Conservation (phyloP, 2,888 invertebrate species). For the Neoscelio sp. region DNA sequence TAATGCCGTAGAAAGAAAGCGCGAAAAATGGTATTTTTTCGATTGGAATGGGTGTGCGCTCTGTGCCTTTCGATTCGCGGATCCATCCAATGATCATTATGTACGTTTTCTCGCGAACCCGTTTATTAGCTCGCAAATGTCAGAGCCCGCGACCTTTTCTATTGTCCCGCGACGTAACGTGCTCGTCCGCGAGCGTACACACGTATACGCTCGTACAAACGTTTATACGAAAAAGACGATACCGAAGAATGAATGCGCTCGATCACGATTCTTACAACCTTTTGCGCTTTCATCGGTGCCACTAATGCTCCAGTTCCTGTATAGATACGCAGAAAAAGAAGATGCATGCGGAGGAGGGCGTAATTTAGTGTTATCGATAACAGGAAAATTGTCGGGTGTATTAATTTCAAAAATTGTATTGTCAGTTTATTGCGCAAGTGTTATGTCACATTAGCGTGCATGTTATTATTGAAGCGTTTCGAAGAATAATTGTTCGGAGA, state of each 20-base stretch:
- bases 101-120: conserved; percentile 71
- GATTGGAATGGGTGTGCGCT: conserved; percentile 51
- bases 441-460: too few species aligned
- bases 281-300: conserved; percentile 59
- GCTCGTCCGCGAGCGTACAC: conserved; percentile 52
- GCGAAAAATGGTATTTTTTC: conserved; percentile 36
- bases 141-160: conserved; percentile 73
- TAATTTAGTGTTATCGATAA: too few species aligned
- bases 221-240: conserved; percentile 20
- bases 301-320: conserved; percentile 58
- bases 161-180: conserved; percentile 71
- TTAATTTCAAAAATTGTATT: too few species aligned
- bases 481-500: too few species aligned
- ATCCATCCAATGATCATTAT: conserved; percentile 69
- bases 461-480: too few species aligned
- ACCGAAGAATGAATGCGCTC: conserved; percentile 14
- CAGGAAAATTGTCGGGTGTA: too few species aligned
- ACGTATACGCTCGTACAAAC: conserved; percentile 7
- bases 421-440: too few species aligned
- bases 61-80: conserved; percentile 68
- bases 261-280: conserved; percentile 50
- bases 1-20: conserved; percentile 2
- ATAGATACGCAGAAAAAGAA: conserved; percentile 9
- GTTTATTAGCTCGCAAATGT: conserved; percentile 74
- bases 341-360: too few species aligned